Evolutionary conservation across 2,797 vertebrate species (phyloP).

Genomic region (Momotus momota): DNA sequence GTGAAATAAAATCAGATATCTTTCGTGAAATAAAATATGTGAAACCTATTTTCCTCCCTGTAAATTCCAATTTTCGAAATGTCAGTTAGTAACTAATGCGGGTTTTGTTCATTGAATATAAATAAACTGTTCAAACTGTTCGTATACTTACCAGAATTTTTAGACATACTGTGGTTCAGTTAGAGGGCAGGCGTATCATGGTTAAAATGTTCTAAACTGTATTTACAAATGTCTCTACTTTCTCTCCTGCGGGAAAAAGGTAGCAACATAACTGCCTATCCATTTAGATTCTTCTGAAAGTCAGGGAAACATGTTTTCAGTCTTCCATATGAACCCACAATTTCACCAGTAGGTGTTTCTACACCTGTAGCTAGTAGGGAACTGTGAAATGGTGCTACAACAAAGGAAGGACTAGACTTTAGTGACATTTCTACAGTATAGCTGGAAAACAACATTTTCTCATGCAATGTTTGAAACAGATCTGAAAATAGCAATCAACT

Average conservation of each 20-base stretch:
- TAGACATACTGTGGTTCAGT: background rate
- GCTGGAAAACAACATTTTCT: background rate
- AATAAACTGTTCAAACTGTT: background rate
- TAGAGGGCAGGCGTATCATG: background rate
- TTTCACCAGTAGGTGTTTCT: background rate
- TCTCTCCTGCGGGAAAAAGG: background rate
- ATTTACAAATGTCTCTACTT: background rate
- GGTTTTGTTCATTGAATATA: background rate
- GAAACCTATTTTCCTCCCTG: background rate
- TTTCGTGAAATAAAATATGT: background rate
- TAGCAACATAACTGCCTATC: background rate
- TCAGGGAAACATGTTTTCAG: background rate
- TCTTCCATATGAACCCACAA: background rate
- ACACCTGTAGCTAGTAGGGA: fast-evolving
- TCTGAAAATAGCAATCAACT: background rate
- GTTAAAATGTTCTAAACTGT: background rate
- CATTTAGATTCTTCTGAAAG: background rate
- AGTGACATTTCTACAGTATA: background rate
- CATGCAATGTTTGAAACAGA: background rate
- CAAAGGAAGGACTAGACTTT: background rate
- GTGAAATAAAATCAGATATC: background rate
- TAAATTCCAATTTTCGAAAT: background rate
- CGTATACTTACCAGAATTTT: background rate
- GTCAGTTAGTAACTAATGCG: background rate
- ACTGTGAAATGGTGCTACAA: background rate